Base-by-base conservation (phyloP, 2,797 vertebrate species). In the Protonibea diacanthus region DNA sequence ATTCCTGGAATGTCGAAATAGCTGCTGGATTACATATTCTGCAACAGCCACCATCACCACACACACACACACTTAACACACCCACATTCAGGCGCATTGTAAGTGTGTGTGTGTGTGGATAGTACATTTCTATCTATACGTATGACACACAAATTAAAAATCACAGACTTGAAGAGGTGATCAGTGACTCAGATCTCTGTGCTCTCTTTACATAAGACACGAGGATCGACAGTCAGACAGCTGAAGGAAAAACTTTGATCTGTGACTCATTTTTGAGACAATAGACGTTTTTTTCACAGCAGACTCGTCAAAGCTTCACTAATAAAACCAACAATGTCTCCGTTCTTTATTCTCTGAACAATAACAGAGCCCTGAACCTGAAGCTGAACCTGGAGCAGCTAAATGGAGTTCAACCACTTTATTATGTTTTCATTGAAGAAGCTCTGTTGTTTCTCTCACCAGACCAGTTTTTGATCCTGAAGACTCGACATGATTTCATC, bases 1-100 rank as follows among this genome's bases (percentile, higher is more conserved):
- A 90, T 88, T 86, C 14, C 29, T 72, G 85, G 80, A 91, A 92
- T 92, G 89, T 66, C 0, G 76, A 88, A 86, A 83, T 57, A 86
- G 82, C 40, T 6, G 90, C 55, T 87, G 76, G 87, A 86, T 87
- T 75, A 82, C 87, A 93, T 91, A 73, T 71, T 88, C 51, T 72
- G 38, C 76, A 74, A 27, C 78, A 58, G 45, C 44, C 29, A 27
- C 23, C 4, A 21, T 77, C 40, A 53, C 70, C 18, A 63, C 33
- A 38, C 33, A 44, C 68, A 48, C 56, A 59, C 62, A 42, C 55
- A 25, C 17, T 12, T 20, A 38, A 70, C 73, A 82, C 66, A 25
- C 53, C 14, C 52, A 55, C 62, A 29, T 27, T 13, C 6, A 48
- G 42, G 6, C 48, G 44, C 1, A 12, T 20, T 9, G 44, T 70